Evolutionary conservation across 2,888 invertebrate species (phyloP), one percentile per base, ranked within the genome.

Genomic region (Leucoma salicis): DNA sequence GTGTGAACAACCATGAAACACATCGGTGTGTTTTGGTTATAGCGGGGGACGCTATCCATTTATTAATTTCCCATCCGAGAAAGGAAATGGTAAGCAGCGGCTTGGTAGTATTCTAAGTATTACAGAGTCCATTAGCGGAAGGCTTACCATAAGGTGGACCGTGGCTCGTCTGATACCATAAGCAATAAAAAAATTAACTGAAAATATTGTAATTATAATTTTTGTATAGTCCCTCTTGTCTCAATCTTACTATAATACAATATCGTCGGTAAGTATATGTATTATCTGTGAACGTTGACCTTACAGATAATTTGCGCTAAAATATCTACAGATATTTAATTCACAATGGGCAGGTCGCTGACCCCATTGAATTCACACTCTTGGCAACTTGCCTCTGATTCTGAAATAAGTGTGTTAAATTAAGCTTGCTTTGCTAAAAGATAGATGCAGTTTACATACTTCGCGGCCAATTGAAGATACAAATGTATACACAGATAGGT

Each of bases 361-460:
- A 66, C 66, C 67, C 53, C 53, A 35, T 44, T 55, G 56, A 60
- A 58, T 70, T 69, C 71, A 67, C 34, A 52, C 42, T 55, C 43
- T 64, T 72, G 72, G 72, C 72, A 72, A 54, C 15, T 58, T 70
- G 72, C 73, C 72, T 46, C 56, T 49, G 49, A 52, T 57, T 45
- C 43, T 50, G 37, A 49, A 53, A 56, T 57, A 56, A 60, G 58
- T 61, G 56, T 63, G 64, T 61, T 70, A 61, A 57, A 70, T 64
- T 57, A 51, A 56, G 53, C 44, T 41, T 50, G 50, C 42, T 53
- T 53, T 52, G 49, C 53, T 61, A 51, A 55, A 59, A 52, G 41
- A 58, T 57, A 57, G 48, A 51, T 51, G 46, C 46, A 46, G 31
- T 53, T 55, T 38, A 55, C 42, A 41, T 57, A 54, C 42, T 49